Evolutionary conservation across 2,888 invertebrate species (phyloP).

Genomic region (Nipponacmea schrenckii): DNA sequence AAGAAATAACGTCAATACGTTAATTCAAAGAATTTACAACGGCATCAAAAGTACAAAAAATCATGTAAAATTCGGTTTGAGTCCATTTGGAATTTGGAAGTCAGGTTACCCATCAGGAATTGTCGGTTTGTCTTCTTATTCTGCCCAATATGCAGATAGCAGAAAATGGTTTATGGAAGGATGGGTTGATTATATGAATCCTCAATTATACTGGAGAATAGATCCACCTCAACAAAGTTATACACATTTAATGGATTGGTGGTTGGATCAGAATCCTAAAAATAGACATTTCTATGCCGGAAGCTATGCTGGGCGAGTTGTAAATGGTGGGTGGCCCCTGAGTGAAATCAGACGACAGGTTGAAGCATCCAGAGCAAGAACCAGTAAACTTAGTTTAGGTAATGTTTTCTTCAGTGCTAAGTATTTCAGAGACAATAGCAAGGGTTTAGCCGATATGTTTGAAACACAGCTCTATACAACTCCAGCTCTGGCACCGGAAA

Average conservation of each 20-base stretch:
- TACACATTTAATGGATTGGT: constrained; percentile 59
- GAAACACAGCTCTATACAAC: constrained; percentile 36
- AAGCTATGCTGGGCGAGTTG: constrained; percentile 45
- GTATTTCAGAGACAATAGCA: constrained; percentile 42
- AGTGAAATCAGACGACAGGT: constrained; percentile 52
- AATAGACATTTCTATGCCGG: constrained; percentile 54
- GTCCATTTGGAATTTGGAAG: constrained; percentile 64
- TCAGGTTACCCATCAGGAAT: constrained; percentile 54
- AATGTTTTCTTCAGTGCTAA: constrained; percentile 56
- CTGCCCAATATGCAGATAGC: constrained; percentile 55
- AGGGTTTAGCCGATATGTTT: constrained; percentile 43
- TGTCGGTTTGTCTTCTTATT: constrained; percentile 49
- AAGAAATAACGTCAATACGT: constrained; percentile 53
- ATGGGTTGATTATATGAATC: constrained; percentile 60
- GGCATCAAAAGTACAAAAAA: constrained; percentile 43
- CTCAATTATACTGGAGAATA: constrained; percentile 63
- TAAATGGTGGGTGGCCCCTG: constrained; percentile 49
- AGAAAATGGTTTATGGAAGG: constrained; percentile 57
- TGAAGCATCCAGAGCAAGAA: constrained; percentile 37
- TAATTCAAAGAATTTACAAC: constrained; percentile 45
- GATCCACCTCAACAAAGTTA: constrained; percentile 60
- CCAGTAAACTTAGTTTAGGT: constrained; percentile 40
- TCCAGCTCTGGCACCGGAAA: constrained; percentile 46
- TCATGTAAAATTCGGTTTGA: constrained; percentile 55
- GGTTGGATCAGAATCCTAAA: constrained; percentile 51